Evolutionary conservation across 2,888 invertebrate genomes (phyloP), one percentile per base, ranked within the genome.

Genomic region (Bembecia ichneumoniformis): DNA sequence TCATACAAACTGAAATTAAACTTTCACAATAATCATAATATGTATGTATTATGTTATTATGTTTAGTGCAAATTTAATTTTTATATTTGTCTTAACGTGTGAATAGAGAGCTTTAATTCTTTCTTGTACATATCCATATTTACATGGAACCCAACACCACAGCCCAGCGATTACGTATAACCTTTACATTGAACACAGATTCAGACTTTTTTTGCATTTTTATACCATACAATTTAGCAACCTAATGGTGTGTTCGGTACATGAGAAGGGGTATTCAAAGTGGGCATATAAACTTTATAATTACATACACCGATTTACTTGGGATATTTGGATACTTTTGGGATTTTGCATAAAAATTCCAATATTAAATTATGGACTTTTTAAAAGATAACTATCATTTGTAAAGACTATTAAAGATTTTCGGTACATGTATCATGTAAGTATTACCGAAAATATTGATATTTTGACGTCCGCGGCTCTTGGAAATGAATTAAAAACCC

Each of bases 181-280:
- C 55, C 56, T 55, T 59, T 56, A 54, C 58, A 57, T 62, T 63
- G 54, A 52, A 54, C 52, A 56, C 48, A 51, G 68, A 73, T 70
- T 73, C 62, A 60, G 52, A 61, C 56, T 63, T 75, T 79, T 28
- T 79, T 78, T 78, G 70, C 74, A 74, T 78, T 74, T 45, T 74
- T 77, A 79, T 74, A 73, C 58, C 66, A 56, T 68, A 72, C 74
- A 77, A 77, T 79, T 80, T 79, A 68, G 66, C 64, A 54, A 63
- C 59, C 67, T 73, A 75, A 77, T 71, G 63, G 70, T 71, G 63
- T 66, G 68, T 74, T 75, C 66, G 74, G 67, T 66, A 71, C 71
- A 75, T 62, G 72, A 57, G 58, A 62, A 66, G 54, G 55, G 47
- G 51, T n/a, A 52, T 55, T 47, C 55, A 55, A 55, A 69, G 73